A percentile compares a stretch with the other conserved stretches of the same genome.
These are phyloP conservation scores for Dendrophyllia cribrosa DNA, from an alignment of 64 coral and sea anemone species.

Conservation along the genomic window DNA sequence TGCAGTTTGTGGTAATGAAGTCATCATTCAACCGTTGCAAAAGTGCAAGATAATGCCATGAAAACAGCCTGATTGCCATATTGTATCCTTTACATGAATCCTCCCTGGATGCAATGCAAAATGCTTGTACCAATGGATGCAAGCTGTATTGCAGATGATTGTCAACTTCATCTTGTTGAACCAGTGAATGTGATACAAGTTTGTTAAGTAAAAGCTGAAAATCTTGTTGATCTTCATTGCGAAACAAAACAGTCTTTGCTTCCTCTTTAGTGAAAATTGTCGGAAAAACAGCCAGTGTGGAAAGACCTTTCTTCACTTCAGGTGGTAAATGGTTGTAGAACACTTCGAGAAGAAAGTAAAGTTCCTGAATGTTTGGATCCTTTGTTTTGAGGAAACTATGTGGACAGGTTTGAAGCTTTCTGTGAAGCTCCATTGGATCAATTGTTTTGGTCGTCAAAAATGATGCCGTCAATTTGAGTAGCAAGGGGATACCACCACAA, in stretches of 20 bases:
- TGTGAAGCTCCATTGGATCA: slow-evolving; percentile 14
- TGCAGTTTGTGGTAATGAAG: slow-evolving; percentile 41
- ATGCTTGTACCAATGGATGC: slow-evolving; percentile 46
- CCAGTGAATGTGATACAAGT: slow-evolving; percentile 6
- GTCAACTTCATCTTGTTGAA: neutral
- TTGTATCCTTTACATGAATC: neutral
- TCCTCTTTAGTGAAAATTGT: slow-evolving; percentile 22
- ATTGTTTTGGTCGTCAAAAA: neutral
- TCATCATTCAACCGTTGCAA: slow-evolving; percentile 24
- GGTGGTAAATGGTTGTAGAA: slow-evolving; percentile 19
- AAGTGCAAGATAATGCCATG: slow-evolving; percentile 3
- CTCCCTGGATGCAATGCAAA: neutral
- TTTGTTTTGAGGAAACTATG: neutral
- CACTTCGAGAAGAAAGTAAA: neutral
- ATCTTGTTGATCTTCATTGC: neutral
- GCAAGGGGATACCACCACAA: slow-evolving; percentile 55
- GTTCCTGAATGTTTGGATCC: neutral
- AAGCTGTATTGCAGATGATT: slow-evolving; percentile 5
- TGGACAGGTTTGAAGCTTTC: slow-evolving; percentile 2
- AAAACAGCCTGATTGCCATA: slow-evolving; percentile 35
- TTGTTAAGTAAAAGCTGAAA: neutral
- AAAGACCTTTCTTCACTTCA: slow-evolving; percentile 3
- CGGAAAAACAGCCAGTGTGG: slow-evolving; percentile 41
- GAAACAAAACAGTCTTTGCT: slow-evolving; percentile 18
- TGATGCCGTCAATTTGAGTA: slow-evolving; percentile 35